Evolutionary conservation across 2,888 invertebrate species (phyloP), one percentile per base, ranked within the genome.

Genomic region (Molorchus minor): DNA sequence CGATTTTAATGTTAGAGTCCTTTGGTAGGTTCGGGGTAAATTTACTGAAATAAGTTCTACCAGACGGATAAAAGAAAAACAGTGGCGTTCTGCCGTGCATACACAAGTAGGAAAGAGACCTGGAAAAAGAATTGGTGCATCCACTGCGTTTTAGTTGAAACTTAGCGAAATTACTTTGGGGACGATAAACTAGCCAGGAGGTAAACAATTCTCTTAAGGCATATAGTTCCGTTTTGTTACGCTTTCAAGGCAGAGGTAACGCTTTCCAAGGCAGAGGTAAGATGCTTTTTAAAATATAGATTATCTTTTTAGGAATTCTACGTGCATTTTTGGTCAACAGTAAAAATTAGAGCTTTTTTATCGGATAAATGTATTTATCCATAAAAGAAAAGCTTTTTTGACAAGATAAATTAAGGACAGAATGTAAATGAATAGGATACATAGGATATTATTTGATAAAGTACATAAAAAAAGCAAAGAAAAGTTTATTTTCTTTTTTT

Each of bases 161-260:
- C 45, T 45, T 44, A 43, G 35, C 38, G n/a, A 36, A 54, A 54
- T 54, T 54, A 44, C 54, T 44, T 52, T 19, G 44, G 53, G 35
- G 54, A 54, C 44, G 44, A 44, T 54, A 54, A 36, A 44, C 43
- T 53, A 21, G 43, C 44, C 45, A 44, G 21, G 44, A 45, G 54
- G 54, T 54, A 54, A 44, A 54, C 54, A 54, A 44, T 45, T 54
- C 36, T 19, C 44, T n/a, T n/a, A n/a, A 35, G 45, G 38, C 38
- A 16, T 54, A 36, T 44, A 36, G 44, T 45, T 54, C 54, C 29
- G 33, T 45, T 54, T 54, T 44, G 44, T 44, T 54, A 43, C 44
- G 25, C n/a, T n/a, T n/a, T 38, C 33, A 54, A 36, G 44, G 54
- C 45, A 25, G n/a, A n/a, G n/a, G n/a, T n/a, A n/a, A n/a, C n/a